Evolutionary conservation across 2,113 vertebrate genomes (phyloP).

Genomic region (Halichoeres trimaculatus): DNA sequence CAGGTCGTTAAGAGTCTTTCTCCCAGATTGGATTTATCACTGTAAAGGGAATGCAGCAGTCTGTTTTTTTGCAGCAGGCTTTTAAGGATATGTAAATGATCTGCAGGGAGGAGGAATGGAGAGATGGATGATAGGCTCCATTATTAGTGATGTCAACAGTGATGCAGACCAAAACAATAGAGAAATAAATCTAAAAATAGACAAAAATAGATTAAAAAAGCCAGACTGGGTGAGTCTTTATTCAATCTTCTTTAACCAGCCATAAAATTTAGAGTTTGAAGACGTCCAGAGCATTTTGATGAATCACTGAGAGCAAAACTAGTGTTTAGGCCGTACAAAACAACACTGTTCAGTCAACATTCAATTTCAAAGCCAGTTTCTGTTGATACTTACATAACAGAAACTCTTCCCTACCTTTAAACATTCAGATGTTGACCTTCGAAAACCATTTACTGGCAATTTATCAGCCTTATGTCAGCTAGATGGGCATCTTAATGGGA

Average conservation of each 20-base stretch:
- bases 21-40: conserved; percentile 63
- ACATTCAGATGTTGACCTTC: conserved; percentile 5
- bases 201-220: conserved; percentile 35
- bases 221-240: conserved; percentile 27
- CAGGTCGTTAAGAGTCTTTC: conserved; percentile 59
- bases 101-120: conserved; percentile 5
- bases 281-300: conserved; percentile 10
- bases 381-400: conserved; percentile 15
- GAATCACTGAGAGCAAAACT: conserved; percentile 26
- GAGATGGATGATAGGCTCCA: conserved; percentile 53
- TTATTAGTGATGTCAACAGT: conserved; percentile 42
- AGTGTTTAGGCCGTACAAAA: conserved; percentile 24
- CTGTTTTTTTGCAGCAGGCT: conserved; percentile 68
- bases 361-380: neutral
- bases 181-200: conserved; percentile 41
- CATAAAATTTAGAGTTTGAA: conserved; percentile 40
- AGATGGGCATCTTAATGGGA: conserved; percentile 2
- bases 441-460: conserved; percentile 26
- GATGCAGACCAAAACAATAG: conserved; percentile 49
- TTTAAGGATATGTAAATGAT: conserved; percentile 76
- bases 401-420: neutral
- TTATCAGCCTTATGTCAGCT: conserved; percentile 18
- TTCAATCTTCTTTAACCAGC: conserved; percentile 4
- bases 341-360: neutral
- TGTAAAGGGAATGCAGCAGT: conserved; percentile 55